phyloP scores from a whole-genome alignment of 2,888 invertebrate species.

The Watsonalla cultraria region DNA sequence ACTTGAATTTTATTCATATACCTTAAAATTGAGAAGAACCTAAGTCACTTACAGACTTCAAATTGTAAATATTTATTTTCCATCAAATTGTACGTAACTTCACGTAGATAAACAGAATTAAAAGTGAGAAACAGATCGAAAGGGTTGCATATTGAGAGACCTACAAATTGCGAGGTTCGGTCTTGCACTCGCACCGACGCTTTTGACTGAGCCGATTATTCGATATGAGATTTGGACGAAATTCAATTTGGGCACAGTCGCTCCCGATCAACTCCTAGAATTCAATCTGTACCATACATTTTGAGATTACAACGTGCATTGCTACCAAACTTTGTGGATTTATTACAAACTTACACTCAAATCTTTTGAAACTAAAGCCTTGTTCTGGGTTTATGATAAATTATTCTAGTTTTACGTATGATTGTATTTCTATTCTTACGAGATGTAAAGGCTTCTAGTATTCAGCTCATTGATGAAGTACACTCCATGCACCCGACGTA shows the following conservation, averaged over 20 bases:
- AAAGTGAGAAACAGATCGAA: neutral
- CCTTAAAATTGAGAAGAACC: no score
- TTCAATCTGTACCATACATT: slow-evolving; percentile 10
- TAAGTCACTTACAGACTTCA: no score
- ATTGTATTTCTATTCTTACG: no score
- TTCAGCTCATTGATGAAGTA: no score
- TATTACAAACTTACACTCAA: neutral
- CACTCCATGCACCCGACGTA: no score
- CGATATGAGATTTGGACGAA: slow-evolving; percentile 55
- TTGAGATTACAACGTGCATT: slow-evolving; percentile 7
- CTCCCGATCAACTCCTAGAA: slow-evolving; percentile 31
- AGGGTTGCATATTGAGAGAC: slow-evolving; percentile 14
- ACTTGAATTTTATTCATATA: no score
- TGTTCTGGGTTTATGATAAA: neutral
- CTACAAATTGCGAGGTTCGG: slow-evolving; percentile 29
- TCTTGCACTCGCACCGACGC: slow-evolving; percentile 44
- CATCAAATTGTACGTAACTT: no score
- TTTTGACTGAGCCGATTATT: slow-evolving; percentile 56
- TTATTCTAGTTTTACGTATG: no score
- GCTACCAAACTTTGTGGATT: neutral
- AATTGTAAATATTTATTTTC: no score
- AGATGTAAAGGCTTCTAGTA: no score
- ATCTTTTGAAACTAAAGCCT: neutral
- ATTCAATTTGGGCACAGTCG: slow-evolving; percentile 56
- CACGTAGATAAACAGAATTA: neutral